Evolutionary conservation across 2,797 vertebrate species (phyloP).

Genomic region (Phalanger gymnotis): DNA sequence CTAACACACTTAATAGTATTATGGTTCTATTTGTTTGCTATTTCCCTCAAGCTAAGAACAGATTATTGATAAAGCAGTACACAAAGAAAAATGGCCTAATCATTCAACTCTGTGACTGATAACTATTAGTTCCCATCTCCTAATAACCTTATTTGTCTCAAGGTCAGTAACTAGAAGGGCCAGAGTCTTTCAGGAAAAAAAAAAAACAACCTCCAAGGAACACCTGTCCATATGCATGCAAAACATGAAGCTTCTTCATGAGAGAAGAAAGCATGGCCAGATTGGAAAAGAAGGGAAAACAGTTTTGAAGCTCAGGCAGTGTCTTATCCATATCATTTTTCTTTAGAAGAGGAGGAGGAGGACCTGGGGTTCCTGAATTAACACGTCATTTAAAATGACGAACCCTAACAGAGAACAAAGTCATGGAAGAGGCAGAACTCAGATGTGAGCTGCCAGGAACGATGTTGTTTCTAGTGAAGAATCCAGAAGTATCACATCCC

Average conservation of each 20-base stretch:
- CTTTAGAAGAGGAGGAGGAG: not conserved
- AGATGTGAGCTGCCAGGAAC: not conserved
- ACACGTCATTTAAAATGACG: constrained; percentile 26
- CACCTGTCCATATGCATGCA: not conserved
- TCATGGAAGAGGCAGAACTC: not conserved
- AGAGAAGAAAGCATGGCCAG: not conserved
- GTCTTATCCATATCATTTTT: not conserved
- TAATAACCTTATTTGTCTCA: constrained; percentile 13
- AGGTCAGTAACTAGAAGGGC: not conserved
- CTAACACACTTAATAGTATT: not conserved
- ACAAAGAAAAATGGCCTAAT: not conserved
- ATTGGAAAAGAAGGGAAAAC: not conserved
- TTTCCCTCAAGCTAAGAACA: not conserved
- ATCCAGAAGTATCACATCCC: not conserved
- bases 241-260: not conserved
- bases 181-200: not conserved
- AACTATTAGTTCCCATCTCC: not conserved
- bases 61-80: not conserved
- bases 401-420: not conserved
- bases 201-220: not conserved
- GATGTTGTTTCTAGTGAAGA: not conserved
- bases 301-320: not conserved
- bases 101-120: not conserved
- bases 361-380: not conserved
- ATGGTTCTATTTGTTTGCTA: not conserved